phyloP scores from a whole-genome alignment of 2,797 vertebrate genomes.

The Pterois miles region DNA sequence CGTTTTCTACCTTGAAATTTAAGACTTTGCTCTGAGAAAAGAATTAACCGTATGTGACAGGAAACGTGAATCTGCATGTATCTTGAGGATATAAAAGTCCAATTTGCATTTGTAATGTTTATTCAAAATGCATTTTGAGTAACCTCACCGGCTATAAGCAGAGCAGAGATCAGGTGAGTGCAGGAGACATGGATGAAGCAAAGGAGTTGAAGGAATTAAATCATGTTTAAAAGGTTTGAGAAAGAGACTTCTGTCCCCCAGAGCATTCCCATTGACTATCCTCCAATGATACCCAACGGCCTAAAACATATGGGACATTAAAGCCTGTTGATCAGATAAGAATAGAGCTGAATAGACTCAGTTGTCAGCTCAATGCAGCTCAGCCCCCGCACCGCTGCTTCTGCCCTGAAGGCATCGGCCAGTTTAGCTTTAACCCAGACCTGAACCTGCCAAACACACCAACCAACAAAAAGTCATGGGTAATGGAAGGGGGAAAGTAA shows the following conservation, averaged over 20 bases:
- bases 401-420: not conserved
- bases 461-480: not conserved
- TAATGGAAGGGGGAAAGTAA: not conserved
- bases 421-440: not conserved
- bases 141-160: not conserved
- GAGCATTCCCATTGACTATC: not conserved
- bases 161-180: not conserved
- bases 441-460: not conserved
- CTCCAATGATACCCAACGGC: not conserved
- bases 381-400: not conserved
- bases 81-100: not conserved
- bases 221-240: conserved; percentile 3
- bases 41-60: not conserved
- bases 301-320: not conserved
- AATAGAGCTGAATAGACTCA: conserved; percentile 1
- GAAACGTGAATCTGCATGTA: not conserved
- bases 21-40: not conserved
- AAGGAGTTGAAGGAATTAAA: not conserved
- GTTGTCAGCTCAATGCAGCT: conserved; percentile 7
- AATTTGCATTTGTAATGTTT: conserved; percentile 2
- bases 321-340: not conserved
- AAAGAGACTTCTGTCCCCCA: not conserved
- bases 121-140: not conserved
- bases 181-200: not conserved
- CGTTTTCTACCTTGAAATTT: not conserved